phyloP scores from a whole-genome alignment of 2,888 invertebrate species.

The Aphrophora alni region DNA sequence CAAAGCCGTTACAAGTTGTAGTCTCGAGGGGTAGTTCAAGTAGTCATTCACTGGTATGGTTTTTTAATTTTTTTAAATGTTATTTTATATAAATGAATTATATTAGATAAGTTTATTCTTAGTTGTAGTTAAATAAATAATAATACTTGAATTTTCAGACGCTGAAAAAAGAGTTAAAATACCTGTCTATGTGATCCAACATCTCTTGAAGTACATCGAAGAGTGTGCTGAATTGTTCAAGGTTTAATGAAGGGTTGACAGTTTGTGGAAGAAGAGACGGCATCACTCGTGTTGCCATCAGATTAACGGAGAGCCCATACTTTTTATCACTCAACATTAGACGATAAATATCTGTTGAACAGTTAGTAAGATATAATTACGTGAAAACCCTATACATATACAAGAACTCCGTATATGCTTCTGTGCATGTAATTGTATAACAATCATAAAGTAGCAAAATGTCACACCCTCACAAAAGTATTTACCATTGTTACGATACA shows the following conservation, averaged over 20 bases:
- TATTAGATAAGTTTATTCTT: not conserved
- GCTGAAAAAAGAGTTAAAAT: no score
- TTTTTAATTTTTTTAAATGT: no score
- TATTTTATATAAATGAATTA: not conserved
- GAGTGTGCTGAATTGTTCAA: slow-evolving; percentile 81
- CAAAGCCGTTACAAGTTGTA: no score
- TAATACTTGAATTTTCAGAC: no score
- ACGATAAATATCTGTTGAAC: slow-evolving; percentile 82
- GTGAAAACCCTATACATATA: no score
- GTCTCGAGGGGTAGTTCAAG: no score
- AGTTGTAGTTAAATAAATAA: not conserved
- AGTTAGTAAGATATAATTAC: no score
- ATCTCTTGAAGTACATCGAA: slow-evolving; percentile 90
- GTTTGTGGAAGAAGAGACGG: slow-evolving; percentile 91
- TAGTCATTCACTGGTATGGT: not conserved
- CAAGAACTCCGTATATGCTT: no score
- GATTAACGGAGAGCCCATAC: slow-evolving; percentile 86
- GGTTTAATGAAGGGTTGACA: slow-evolving; percentile 83
- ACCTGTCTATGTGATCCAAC: slow-evolving; percentile 84
- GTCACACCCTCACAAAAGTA: no score
- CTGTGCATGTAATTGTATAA: no score
- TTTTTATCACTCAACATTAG: slow-evolving; percentile 88
- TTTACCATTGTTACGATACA: no score
- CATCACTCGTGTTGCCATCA: slow-evolving; percentile 94
- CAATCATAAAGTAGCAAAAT: no score